These are phyloP conservation scores for Ormyrus pomaceus DNA, from an alignment of 2,888 invertebrate genomes.

Conservation along the genomic window DNA sequence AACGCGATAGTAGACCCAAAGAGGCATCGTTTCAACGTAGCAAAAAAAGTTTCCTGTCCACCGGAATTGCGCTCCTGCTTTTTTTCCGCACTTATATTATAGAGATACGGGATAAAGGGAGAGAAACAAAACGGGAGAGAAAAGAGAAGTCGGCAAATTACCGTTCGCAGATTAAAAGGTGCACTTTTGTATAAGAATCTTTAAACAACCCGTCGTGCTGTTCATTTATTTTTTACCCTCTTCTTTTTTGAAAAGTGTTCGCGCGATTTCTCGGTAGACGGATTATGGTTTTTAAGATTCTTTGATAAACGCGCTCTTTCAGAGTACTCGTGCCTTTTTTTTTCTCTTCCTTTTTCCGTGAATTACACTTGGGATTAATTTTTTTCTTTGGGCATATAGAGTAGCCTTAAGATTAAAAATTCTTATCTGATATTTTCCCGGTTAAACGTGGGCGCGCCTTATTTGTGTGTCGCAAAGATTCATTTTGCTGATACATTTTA, in stretches of 20 bases:
- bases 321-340: neutral
- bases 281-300: constrained; percentile 44
- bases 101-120: too few species aligned
- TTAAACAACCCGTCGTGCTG: constrained; percentile 39
- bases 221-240: constrained; percentile 28
- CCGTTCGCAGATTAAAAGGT: constrained; percentile 45
- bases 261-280: constrained; percentile 43
- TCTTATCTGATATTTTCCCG: constrained; percentile 8
- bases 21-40: too few species aligned
- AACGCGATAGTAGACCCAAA: neutral
- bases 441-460: neutral
- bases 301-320: constrained; percentile 17
- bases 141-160: constrained; percentile 22
- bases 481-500: neutral
- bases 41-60: too few species aligned
- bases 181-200: constrained; percentile 39
- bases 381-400: neutral
- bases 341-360: neutral
- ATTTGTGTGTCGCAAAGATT: constrained; percentile 11
- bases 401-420: constrained; percentile 34
- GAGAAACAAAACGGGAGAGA: neutral
- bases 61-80: too few species aligned
- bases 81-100: too few species aligned
- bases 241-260: constrained; percentile 12
- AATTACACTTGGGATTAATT: constrained; percentile 38